Conservation (phyloP, 1,140 invertebrate species). For the Diploscapter pachys region DNA sequence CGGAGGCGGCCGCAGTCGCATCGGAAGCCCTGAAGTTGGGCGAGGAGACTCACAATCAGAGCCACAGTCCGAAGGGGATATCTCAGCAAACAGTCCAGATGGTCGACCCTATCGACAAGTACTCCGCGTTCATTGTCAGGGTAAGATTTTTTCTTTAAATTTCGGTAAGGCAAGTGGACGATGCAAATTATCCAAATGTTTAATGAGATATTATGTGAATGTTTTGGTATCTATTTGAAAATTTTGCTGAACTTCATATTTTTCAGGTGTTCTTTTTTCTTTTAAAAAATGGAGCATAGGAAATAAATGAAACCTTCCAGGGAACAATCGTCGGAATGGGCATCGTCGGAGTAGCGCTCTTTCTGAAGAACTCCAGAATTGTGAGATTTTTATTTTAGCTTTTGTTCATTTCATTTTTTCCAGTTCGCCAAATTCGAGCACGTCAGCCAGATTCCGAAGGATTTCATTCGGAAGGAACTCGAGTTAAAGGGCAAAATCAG, state of each 20-base stretch:
- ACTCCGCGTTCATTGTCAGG: conserved; percentile 37
- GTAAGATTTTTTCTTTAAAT: conserved; percentile 22
- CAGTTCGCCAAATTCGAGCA: conserved; percentile 53
- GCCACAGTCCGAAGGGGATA: no score
- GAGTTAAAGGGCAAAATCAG: conserved; percentile 48
- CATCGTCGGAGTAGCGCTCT: conserved; percentile 41
- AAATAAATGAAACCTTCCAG: conserved; percentile 27
- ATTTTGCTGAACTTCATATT: no score
- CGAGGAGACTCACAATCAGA: no score
- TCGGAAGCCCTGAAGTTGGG: no score
- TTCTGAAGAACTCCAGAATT: conserved; percentile 47
- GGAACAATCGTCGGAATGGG: conserved; percentile 49
- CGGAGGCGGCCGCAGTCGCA: no score
- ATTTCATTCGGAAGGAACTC: conserved; percentile 54
- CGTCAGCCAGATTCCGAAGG: conserved; percentile 51
- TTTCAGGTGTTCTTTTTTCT: not conserved
- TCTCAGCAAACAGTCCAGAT: conserved; percentile 5
- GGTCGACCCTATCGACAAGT: conserved; percentile 41
- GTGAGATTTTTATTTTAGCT: conserved; percentile 26
- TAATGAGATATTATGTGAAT: no score
- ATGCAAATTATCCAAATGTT: no score
- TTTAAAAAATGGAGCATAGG: not conserved
- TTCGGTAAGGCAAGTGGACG: no score
- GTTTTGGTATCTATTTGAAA: no score
- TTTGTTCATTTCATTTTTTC: conserved; percentile 8